Evolutionary conservation across 2,113 vertebrate species (phyloP).

Genomic region (Cichladusa arquata): DNA sequence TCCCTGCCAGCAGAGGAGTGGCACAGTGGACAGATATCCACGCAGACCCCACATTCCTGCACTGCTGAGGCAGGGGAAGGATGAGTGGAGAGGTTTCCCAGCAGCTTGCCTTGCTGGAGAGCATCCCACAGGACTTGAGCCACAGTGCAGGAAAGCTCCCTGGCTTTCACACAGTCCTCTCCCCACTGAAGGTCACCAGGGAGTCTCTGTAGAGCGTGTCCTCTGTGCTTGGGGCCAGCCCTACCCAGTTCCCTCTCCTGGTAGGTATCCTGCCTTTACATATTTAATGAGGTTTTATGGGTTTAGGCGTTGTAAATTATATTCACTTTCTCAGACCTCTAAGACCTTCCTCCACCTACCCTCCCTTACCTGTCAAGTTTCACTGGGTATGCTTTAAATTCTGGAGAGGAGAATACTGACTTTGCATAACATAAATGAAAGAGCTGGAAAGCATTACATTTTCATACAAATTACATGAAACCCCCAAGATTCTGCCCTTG

Average conservation of each 20-base stretch:
- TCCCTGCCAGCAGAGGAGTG: background rate
- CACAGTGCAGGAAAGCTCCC: background rate
- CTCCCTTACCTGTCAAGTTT: conserved; percentile 73
- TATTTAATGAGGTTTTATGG: conserved; percentile 62
- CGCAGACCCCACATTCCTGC: background rate
- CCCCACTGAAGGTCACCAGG: conserved; percentile 20
- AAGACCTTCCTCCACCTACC: conserved; percentile 51
- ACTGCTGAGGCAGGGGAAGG: background rate
- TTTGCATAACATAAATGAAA: conserved; percentile 56
- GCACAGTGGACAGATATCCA: background rate
- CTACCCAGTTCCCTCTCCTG: conserved; percentile 12
- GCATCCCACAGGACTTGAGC: background rate
- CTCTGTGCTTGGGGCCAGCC: background rate
- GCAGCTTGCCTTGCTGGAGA: background rate
- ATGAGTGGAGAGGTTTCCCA: background rate
- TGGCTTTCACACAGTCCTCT: background rate
- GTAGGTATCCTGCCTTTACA: conserved; percentile 42
- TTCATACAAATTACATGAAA: conserved; percentile 33
- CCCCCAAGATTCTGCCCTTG: conserved; percentile 37
- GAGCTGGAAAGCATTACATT: background rate
- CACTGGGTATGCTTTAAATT: conserved; percentile 71
- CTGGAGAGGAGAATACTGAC: conserved; percentile 48
- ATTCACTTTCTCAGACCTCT: conserved; percentile 51
- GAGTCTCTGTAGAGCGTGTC: background rate
- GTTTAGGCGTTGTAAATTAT: conserved; percentile 64